phyloP scores from a whole-genome alignment of 2,888 invertebrate species.

The Perithous albicinctus region DNA sequence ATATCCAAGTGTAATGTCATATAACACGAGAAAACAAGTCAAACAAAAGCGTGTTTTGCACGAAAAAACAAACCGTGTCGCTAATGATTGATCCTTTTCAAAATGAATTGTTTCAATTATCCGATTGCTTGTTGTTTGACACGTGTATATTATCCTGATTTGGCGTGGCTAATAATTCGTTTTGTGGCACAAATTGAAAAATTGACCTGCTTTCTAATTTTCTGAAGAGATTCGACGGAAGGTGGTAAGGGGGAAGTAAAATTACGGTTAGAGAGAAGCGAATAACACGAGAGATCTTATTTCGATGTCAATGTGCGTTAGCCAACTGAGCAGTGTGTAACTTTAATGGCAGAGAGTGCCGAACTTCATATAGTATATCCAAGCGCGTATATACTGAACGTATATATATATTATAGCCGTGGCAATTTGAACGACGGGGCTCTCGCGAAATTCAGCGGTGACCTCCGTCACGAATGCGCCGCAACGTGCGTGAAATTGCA shows the following conservation, averaged over 20 bases:
- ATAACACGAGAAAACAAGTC: background rate
- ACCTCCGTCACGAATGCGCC: conserved; percentile 60
- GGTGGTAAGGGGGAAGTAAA: background rate
- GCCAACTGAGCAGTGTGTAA: conserved; percentile 18
- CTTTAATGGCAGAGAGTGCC: conserved; percentile 39
- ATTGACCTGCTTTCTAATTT: conserved; percentile 38
- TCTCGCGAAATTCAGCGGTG: conserved; percentile 51
- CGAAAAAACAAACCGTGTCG: no score
- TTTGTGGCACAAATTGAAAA: conserved; percentile 26
- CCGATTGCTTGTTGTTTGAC: conserved; percentile 14
- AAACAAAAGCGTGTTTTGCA: background rate
- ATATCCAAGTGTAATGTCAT: background rate
- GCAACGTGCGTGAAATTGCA: conserved; percentile 61
- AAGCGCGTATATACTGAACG: conserved; percentile 11
- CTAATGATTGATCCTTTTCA: background rate
- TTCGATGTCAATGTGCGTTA: conserved; percentile 47
- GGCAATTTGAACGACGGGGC: conserved; percentile 53
- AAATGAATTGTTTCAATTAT: conserved; percentile 9
- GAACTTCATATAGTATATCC: background rate
- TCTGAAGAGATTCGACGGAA: background rate
- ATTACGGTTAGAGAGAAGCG: conserved; percentile 11
- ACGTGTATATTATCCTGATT: conserved; percentile 23
- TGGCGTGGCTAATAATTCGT: conserved; percentile 15
- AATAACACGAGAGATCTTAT: conserved; percentile 31
- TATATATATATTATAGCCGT: conserved; percentile 24